Evolutionary conservation across 2,113 vertebrate species (phyloP).

Genomic region (Tupaia chinensis): DNA sequence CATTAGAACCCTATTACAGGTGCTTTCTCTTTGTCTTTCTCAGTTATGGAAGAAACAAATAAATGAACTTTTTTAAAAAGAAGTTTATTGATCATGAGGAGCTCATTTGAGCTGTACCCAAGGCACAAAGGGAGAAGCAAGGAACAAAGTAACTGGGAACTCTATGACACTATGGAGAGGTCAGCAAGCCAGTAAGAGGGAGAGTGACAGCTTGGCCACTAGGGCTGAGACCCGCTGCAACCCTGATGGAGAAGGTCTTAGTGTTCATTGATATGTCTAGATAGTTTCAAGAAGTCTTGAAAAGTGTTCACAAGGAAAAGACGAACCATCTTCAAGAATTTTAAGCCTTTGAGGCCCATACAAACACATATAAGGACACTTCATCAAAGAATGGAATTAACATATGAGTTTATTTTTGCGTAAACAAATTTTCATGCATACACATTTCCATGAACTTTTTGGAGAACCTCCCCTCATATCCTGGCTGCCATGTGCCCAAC

Average conservation of each 20-base stretch:
- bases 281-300: background rate
- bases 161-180: background rate
- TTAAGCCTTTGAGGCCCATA: background rate
- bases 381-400: too few species aligned
- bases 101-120: background rate
- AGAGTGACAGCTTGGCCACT: too few species aligned
- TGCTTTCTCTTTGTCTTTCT: too few species aligned
- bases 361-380: background rate
- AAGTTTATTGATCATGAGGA: background rate
- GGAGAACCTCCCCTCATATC: too few species aligned
- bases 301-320: background rate
- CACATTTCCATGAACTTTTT: too few species aligned
- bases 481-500: too few species aligned
- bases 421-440: too few species aligned
- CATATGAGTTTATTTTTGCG: too few species aligned
- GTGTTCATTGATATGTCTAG: background rate
- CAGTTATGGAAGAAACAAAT: too few species aligned
- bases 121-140: background rate
- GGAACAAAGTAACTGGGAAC: background rate
- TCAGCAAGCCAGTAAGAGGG: background rate
- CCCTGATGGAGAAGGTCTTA: background rate
- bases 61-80: background rate
- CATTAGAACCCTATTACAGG: too few species aligned
- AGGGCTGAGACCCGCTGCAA: background rate
- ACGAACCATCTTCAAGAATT: background rate